These are phyloP conservation scores for Hyposmocoma kahamanoa DNA, from an alignment of 1,140 invertebrate species.

Conservation along the genomic window DNA sequence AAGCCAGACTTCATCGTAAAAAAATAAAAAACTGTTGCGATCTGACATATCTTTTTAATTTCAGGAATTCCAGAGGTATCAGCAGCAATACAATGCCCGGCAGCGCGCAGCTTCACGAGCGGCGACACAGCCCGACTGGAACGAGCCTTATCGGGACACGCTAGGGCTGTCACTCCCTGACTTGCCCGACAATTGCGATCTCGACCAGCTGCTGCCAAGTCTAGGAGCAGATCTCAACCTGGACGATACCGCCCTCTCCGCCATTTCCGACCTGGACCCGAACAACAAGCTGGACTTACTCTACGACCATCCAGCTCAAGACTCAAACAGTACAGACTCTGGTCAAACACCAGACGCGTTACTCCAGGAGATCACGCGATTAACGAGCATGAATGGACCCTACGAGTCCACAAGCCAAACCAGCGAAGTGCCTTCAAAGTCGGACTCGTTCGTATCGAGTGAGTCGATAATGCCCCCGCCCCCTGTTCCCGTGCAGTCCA, in stretches of 20 bases:
- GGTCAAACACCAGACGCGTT: conserved; percentile 34
- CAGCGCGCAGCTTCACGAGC: conserved; percentile 65
- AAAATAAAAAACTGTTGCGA: too few species aligned
- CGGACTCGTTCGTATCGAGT: conserved; percentile 74
- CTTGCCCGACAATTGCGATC: conserved; percentile 63
- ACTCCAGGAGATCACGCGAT: conserved; percentile 48
- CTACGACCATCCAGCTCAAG: conserved; percentile 33
- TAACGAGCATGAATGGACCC: conserved; percentile 38
- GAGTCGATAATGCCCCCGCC: conserved; percentile 73
- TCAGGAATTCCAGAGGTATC: conserved; percentile 76
- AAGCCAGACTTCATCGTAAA: too few species aligned
- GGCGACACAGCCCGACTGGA: conserved; percentile 47
- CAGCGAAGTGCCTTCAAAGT: conserved; percentile 56
- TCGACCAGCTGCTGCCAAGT: conserved; percentile 78
- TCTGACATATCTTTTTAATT: too few species aligned
- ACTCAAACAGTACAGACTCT: too few species aligned
- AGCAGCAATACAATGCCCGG: conserved; percentile 76
- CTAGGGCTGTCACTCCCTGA: conserved; percentile 46
- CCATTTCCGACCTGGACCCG: conserved; percentile 70
- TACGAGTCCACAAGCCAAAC: conserved; percentile 29
- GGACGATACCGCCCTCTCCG: conserved; percentile 56
- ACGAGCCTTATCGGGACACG: conserved; percentile 57
- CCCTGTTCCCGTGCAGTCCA: conserved; percentile 44
- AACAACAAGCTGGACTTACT: conserved; percentile 60
- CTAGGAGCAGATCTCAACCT: conserved; percentile 72